Evolutionary conservation across 1,140 invertebrate species (phyloP).

Genomic region (Trichonephila clavipes): DNA sequence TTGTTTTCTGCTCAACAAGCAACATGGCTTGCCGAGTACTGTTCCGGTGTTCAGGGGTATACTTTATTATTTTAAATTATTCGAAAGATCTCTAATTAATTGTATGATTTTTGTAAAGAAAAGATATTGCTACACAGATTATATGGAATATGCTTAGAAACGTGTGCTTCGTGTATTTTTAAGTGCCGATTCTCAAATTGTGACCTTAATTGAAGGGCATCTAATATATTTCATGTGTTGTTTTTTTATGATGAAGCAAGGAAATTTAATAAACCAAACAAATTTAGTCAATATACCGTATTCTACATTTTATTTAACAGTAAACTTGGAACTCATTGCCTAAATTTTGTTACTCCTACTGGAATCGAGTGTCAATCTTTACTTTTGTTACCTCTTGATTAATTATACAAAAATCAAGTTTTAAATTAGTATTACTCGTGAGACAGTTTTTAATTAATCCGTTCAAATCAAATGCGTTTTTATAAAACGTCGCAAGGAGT

Average conservation of each 20-base stretch:
- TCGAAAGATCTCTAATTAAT: neutral
- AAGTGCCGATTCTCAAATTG: neutral
- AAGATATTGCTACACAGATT: neutral
- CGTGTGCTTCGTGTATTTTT: too few relatives aligned
- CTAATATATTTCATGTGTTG: neutral
- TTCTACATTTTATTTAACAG: neutral
- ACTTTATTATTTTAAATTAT: neutral
- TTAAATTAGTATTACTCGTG: neutral
- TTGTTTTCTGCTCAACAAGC: neutral
- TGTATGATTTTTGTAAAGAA: neutral
- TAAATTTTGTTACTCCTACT: neutral
- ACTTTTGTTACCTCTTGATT: too few relatives aligned
- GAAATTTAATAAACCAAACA: neutral
- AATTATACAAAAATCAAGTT: neutral
- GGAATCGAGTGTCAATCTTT: neutral
- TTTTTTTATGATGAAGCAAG: neutral
- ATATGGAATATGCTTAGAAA: too few relatives aligned
- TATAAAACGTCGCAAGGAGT: too few relatives aligned
- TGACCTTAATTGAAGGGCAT: constrained; percentile 45
- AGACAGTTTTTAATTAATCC: too few relatives aligned
- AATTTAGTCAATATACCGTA: neutral
- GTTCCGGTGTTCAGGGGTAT: constrained; percentile 45
- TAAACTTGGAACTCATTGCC: neutral
- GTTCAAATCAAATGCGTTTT: too few relatives aligned
- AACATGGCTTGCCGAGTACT: constrained; percentile 39